phyloP scores from a whole-genome alignment of 2,888 invertebrate genomes.

The Altica lythri region DNA sequence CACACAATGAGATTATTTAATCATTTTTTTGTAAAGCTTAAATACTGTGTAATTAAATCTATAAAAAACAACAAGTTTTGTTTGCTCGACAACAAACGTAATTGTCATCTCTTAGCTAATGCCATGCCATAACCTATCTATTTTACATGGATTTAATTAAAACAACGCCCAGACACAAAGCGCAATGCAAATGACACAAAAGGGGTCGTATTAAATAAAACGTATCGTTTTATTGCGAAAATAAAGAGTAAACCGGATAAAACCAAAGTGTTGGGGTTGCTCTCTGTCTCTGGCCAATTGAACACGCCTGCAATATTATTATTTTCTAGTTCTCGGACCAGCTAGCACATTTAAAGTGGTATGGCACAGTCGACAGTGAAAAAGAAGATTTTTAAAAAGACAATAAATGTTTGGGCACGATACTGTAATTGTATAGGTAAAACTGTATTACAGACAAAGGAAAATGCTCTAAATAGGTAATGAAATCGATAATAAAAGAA shows the following conservation, averaged over 20 bases:
- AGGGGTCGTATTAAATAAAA: conserved; percentile 34
- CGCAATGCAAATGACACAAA: conserved; percentile 34
- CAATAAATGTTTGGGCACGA: not conserved
- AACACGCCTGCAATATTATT: conserved; percentile 35
- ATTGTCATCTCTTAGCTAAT: conserved; percentile 29
- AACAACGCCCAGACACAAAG: conserved; percentile 20
- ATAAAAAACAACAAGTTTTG: conserved; percentile 14
- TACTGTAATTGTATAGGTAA: conserved; percentile 1
- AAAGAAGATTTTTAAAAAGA: conserved; percentile 21
- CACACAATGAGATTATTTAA: too few relatives aligned
- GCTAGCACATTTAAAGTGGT: not conserved
- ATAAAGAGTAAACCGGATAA: conserved; percentile 35
- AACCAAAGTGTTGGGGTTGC: conserved; percentile 36
- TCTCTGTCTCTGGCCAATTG: conserved; percentile 39
- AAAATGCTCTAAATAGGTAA: not conserved
- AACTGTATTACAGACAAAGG: not conserved
- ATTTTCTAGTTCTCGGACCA: conserved; percentile 17
- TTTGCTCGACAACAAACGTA: conserved; percentile 12
- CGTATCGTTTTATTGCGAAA: conserved; percentile 33
- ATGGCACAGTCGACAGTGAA: conserved; percentile 3
- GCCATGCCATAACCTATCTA: conserved; percentile 29
- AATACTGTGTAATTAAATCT: conserved; percentile 9
- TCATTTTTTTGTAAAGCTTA: too few relatives aligned
- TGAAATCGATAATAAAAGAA: not conserved
- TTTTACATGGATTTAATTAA: conserved; percentile 38